Evolutionary conservation across 64 coral and sea anemone genomes (phyloP).

Genomic region (Montipora sp.): DNA sequence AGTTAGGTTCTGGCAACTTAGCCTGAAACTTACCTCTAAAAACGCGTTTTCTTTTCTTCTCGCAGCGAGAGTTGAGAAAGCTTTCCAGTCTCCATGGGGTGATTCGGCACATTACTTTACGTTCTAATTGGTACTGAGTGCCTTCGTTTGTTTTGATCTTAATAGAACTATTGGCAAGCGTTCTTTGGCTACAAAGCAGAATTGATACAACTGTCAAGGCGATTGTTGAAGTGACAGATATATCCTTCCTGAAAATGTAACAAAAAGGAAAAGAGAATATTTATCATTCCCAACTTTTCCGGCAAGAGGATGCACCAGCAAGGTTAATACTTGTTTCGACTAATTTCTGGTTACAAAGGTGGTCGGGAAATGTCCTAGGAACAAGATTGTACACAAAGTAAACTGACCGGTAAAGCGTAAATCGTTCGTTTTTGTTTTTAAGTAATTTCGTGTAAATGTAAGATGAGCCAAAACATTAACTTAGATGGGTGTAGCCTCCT

Average conservation of each 20-base stretch:
- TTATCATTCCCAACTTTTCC: no score
- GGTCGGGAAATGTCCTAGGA: no score
- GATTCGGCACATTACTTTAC: background rate
- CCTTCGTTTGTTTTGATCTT: conserved; percentile 10
- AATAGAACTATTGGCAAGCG: background rate
- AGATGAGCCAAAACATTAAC: no score
- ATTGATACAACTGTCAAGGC: background rate
- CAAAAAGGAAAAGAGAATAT: background rate
- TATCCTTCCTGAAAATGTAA: conserved; percentile 22
- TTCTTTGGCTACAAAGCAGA: background rate
- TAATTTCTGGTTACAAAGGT: no score
- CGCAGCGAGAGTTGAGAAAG: background rate
- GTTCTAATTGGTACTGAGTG: background rate
- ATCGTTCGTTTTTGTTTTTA: no score
- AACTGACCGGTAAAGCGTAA: no score
- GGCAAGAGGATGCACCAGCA: no score
- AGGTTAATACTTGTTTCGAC: no score
- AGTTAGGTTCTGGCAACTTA: no score
- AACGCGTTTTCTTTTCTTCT: background rate
- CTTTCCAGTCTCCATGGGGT: background rate
- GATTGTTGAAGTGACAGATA: background rate
- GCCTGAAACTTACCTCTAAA: background rate
- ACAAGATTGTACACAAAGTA: no score
- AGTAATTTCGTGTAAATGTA: no score
- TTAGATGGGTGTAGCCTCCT: no score